Evolutionary conservation across 2,888 invertebrate genomes (phyloP).

Genomic region (Caenorhabditis angaria): DNA sequence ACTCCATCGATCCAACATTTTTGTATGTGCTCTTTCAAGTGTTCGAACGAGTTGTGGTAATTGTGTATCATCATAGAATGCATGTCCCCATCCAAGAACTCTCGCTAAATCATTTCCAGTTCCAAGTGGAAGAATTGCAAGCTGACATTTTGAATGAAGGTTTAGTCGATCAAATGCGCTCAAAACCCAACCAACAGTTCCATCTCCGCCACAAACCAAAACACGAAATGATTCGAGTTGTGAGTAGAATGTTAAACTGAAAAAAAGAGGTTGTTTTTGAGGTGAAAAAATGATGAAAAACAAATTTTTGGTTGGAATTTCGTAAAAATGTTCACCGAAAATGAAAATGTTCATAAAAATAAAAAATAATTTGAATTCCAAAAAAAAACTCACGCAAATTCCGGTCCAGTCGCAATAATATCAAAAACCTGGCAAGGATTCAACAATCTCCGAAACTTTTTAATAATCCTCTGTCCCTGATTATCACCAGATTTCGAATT

Average conservation of each 20-base stretch:
- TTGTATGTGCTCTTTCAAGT: slow-evolving; percentile 94
- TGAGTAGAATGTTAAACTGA: slow-evolving; percentile 85
- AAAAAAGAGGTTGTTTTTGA: slow-evolving; percentile 24
- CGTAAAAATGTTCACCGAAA: too few relatives aligned
- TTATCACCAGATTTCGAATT: slow-evolving; percentile 98
- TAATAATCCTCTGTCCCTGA: slow-evolving; percentile 93
- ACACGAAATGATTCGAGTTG: slow-evolving; percentile 95
- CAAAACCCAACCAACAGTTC: slow-evolving; percentile 96
- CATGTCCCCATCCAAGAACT: slow-evolving; percentile 94
- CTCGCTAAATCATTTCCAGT: slow-evolving; percentile 95
- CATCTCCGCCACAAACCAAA: slow-evolving; percentile 95
- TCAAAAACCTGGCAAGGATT: slow-evolving; percentile 98
- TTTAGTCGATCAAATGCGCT: slow-evolving; percentile 92
- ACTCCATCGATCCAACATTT: slow-evolving; percentile 96
- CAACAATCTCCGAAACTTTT: slow-evolving; percentile 88
- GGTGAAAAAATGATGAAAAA: too few relatives aligned
- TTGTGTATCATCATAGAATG: slow-evolving; percentile 94
- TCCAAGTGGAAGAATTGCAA: slow-evolving; percentile 91
- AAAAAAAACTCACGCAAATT: slow-evolving; percentile 80
- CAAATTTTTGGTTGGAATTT: too few relatives aligned
- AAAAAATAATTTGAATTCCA: not conserved
- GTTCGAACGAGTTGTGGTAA: slow-evolving; percentile 89
- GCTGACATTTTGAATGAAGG: slow-evolving; percentile 84
- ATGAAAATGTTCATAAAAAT: slow-evolving; percentile 1
- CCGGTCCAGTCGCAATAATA: slow-evolving; percentile 85